Percentiles rank a stretch among this genome's conserved stretches.
Evolutionary conservation across 2,888 invertebrate species (phyloP).

Genomic region (Lasioglossum pauxillum): DNA sequence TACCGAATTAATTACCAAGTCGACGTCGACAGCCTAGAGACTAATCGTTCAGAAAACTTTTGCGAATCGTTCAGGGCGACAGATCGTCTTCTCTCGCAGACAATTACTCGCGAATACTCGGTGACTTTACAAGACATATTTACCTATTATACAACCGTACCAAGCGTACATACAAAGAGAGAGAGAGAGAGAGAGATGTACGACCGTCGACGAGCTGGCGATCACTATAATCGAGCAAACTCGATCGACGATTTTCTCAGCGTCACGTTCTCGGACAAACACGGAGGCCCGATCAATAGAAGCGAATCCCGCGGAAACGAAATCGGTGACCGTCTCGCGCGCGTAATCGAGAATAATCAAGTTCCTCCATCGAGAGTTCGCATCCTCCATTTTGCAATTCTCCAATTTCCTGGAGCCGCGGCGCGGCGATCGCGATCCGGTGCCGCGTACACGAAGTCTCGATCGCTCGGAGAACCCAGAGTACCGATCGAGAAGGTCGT

Average conservation of each 20-base stretch:
- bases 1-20: constrained; percentile 56
- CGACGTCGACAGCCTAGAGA: constrained; percentile 49
- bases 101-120: constrained; percentile 11
- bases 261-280: constrained; percentile 5
- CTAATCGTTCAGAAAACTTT: constrained; percentile 41
- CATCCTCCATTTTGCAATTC: constrained; percentile 1
- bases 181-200: neutral
- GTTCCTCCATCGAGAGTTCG: constrained; percentile 51
- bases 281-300: constrained; percentile 16
- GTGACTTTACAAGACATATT: constrained; percentile 15
- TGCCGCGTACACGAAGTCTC: constrained; percentile 24
- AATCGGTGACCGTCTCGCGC: constrained; percentile 1
- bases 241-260: constrained; percentile 21
- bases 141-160: neutral
- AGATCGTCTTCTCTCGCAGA: constrained; percentile 31
- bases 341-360: constrained; percentile 39
- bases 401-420: constrained; percentile 37
- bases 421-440: constrained; percentile 34
- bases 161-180: neutral
- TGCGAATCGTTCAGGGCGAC: constrained; percentile 42
- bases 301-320: constrained; percentile 20
- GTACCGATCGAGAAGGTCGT: constrained; percentile 15
- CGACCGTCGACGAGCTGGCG: constrained; percentile 21
- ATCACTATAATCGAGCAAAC: constrained; percentile 17
- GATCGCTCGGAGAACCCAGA: constrained; percentile 16